A percentile compares a stretch with the other conserved stretches of the same genome.
Conservation (phyloP, 64 coral and sea anemone genomes). For the Catalaphyllia jardinei region DNA sequence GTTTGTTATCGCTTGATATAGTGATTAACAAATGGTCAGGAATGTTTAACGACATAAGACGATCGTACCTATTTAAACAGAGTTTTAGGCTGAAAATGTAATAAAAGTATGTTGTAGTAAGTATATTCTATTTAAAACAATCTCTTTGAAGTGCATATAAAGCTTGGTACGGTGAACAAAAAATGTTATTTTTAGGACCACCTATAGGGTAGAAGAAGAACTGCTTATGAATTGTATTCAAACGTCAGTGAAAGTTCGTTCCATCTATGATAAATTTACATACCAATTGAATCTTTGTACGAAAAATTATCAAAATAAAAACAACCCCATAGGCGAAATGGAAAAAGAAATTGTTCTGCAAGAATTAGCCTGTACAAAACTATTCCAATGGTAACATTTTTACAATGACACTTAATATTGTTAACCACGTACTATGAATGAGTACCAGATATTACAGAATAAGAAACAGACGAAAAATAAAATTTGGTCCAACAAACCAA, state of each 20-base stretch:
- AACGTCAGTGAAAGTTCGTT: neutral
- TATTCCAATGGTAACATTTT: neutral
- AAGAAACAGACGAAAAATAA: neutral
- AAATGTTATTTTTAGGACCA: too few species aligned
- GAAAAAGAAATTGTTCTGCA: neutral
- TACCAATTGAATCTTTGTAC: neutral
- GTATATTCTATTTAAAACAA: too few species aligned
- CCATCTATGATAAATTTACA: neutral
- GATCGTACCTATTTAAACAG: too few species aligned
- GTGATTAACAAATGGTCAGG: too few species aligned
- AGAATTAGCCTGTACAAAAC: neutral
- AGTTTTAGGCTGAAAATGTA: too few species aligned
- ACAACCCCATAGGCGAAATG: neutral
- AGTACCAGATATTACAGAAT: neutral
- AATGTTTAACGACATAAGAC: too few species aligned
- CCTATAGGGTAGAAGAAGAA: too few species aligned
- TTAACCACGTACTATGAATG: neutral
- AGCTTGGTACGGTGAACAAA: too few species aligned
- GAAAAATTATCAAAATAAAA: neutral
- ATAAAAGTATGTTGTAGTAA: too few species aligned
- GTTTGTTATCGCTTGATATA: too few species aligned
- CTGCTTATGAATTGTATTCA: neutral
- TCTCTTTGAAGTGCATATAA: too few species aligned
- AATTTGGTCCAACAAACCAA: too few species aligned
- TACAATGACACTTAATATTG: neutral